phyloP scores from a whole-genome alignment of 35 echinoderm and acorn worm species.

The Amphiura filiformis region DNA sequence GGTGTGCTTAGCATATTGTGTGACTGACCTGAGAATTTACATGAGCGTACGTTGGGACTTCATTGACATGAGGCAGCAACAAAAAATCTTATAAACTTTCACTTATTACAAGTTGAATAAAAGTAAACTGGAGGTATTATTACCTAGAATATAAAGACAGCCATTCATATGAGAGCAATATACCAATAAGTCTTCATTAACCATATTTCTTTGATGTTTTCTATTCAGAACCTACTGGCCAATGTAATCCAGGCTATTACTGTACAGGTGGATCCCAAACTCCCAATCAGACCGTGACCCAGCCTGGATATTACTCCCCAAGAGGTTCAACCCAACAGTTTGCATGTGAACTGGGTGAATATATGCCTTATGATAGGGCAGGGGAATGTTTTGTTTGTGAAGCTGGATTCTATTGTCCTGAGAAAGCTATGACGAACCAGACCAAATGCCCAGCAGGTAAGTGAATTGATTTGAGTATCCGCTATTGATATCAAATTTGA shows the following conservation, averaged over 20 bases:
- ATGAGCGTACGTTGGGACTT: too few relatives aligned
- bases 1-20: too few relatives aligned
- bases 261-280: constrained; percentile 78
- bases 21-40: too few relatives aligned
- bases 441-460: constrained; percentile 89
- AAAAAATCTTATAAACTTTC: too few relatives aligned
- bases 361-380: constrained; percentile 90
- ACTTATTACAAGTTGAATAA: not conserved
- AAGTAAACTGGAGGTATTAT: too few relatives aligned
- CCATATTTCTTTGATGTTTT: not conserved
- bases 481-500: too few relatives aligned
- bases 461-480: not conserved
- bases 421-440: constrained; percentile 76
- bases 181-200: too few relatives aligned
- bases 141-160: too few relatives aligned
- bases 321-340: constrained; percentile 67
- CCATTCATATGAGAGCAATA: too few relatives aligned
- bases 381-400: constrained; percentile 78
- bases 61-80: too few relatives aligned
- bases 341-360: constrained; percentile 69
- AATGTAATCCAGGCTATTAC: constrained; percentile 86
- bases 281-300: constrained; percentile 82
- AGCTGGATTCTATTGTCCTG: constrained; percentile 86
- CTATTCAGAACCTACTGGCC: constrained; percentile 73
- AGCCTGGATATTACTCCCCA: constrained; percentile 83